Evolutionary conservation across 2,888 invertebrate genomes (phyloP), one percentile per base, ranked within the genome.

Genomic region (Patella ulyssiponensis): DNA sequence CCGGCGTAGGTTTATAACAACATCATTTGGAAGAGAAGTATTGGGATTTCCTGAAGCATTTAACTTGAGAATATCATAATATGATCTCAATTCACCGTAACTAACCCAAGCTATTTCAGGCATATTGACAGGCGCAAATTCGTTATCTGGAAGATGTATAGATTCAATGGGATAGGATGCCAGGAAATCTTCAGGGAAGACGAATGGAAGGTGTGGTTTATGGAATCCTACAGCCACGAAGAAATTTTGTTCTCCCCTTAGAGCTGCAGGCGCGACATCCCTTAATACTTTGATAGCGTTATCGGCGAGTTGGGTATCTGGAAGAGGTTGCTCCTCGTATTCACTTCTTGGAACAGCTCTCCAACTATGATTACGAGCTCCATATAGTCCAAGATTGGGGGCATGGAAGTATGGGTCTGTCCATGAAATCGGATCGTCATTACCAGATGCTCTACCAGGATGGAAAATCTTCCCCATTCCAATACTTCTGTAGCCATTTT

Each of bases 201-300:
- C 44, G 71, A 83, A 85, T 0, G 85, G 84, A 17, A 85, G 74
- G 70, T 85, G 84, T 7, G 84, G 84, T 74, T 82, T 83, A 52
- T 79, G 78, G 77, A 84, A 83, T 0, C 85, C 85, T 2, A 83
- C 82, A 14, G 85, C 85, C 33, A 85, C 56, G 64, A 85, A 85
- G 78, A 85, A 83, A 0, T 83, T 82, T 71, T 82, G 73, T 20
- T 78, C 74, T 3, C 69, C 76, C 4, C 69, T 71, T 14, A 74
- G 71, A 11, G 80, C 72, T 9, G 71, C 17, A 12, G 78, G 20
- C 0, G 82, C 79, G 15, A 83, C 69, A 12, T 73, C 69, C n/a
- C 72, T 58, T 11, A 85, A 73, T 11, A 72, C 76, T 15, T 78
- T 74, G 11, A 83, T 73, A 14, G 84, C 83, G 52, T 77, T 69